These are phyloP conservation scores for Zaprionus tsacasi DNA, from an alignment of 1,140 invertebrate genomes.

Conservation along the genomic window DNA sequence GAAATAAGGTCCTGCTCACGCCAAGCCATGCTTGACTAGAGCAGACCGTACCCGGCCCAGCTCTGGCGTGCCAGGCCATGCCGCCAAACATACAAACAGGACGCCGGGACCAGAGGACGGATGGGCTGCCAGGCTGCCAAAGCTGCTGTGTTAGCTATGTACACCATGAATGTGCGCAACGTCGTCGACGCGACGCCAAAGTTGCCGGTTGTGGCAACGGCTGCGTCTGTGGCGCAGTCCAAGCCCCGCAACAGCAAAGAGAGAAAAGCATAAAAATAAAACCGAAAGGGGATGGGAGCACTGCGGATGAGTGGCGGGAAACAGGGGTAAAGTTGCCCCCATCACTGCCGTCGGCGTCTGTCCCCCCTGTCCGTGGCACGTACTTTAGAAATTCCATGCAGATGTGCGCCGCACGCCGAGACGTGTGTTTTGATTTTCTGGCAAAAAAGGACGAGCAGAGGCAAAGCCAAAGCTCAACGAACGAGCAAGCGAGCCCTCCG, in stretches of 20 bases:
- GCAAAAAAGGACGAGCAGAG: constrained; percentile 52
- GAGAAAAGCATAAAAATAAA: constrained; percentile 32
- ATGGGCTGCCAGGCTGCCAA: constrained; percentile 51
- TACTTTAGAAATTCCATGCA: constrained; percentile 83
- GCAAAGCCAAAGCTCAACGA: constrained; percentile 69
- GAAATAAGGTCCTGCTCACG: constrained; percentile 49
- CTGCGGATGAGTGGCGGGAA: not conserved
- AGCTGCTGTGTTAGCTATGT: constrained; percentile 68
- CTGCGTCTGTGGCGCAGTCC: constrained; percentile 44
- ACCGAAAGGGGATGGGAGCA: not conserved
- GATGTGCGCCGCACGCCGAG: constrained; percentile 81
- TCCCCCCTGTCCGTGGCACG: constrained; percentile 66
- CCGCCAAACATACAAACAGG: constrained; percentile 77
- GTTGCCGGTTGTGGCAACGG: constrained; percentile 70
- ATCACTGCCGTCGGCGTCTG: constrained; percentile 24
- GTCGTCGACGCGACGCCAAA: constrained; percentile 60
- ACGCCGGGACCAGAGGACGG: constrained; percentile 27
- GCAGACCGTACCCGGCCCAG: constrained; percentile 6
- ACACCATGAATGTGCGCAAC: constrained; percentile 68
- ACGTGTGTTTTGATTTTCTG: constrained; percentile 82
- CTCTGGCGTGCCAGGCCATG: constrained; percentile 48
- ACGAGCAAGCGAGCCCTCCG: constrained; percentile 18
- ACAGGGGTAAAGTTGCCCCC: not conserved
- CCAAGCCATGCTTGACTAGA: constrained; percentile 49
- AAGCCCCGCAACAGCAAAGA: constrained; percentile 35